A percentile compares a stretch with the other conserved stretches of the same genome.
Conservation (phyloP, 2,113 vertebrate genomes). For the Chinchilla lanigera region DNA sequence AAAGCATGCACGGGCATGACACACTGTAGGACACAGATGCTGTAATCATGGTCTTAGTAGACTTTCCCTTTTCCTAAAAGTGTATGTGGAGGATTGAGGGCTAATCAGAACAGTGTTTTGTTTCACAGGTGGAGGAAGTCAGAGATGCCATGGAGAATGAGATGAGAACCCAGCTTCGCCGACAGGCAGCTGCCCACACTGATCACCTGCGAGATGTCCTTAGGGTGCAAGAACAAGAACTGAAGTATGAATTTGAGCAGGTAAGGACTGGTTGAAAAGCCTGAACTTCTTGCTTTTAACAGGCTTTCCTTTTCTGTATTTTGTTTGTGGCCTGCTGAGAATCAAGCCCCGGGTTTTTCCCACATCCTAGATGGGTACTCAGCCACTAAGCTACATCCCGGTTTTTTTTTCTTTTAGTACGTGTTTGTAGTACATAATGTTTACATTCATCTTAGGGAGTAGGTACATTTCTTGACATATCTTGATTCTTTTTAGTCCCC, state of each 20-base stretch:
- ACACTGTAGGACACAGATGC: not conserved
- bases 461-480: not conserved
- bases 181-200: conserved; percentile 96
- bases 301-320: not conserved
- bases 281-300: not conserved
- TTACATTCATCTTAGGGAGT: not conserved
- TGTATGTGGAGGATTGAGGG: not conserved
- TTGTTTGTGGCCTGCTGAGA: not conserved
- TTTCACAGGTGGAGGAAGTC: conserved; percentile 91
- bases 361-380: not conserved
- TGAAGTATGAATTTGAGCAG: conserved; percentile 93
- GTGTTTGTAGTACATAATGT: not conserved
- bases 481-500: not conserved
- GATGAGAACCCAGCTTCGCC: conserved; percentile 97
- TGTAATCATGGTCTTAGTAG: not conserved
- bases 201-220: conserved; percentile 96
- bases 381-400: too few species aligned
- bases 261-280: conserved; percentile 78
- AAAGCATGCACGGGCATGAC: not conserved
- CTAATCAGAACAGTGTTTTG: fast-evolving
- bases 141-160: conserved; percentile 97
- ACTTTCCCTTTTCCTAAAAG: not conserved
- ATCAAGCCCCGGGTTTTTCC: not conserved
- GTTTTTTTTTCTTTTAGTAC: not conserved
- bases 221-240: conserved; percentile 95